These are phyloP conservation scores for Cosmopolites sordidus DNA, from an alignment of 2,888 invertebrate genomes.

Conservation along the genomic window DNA sequence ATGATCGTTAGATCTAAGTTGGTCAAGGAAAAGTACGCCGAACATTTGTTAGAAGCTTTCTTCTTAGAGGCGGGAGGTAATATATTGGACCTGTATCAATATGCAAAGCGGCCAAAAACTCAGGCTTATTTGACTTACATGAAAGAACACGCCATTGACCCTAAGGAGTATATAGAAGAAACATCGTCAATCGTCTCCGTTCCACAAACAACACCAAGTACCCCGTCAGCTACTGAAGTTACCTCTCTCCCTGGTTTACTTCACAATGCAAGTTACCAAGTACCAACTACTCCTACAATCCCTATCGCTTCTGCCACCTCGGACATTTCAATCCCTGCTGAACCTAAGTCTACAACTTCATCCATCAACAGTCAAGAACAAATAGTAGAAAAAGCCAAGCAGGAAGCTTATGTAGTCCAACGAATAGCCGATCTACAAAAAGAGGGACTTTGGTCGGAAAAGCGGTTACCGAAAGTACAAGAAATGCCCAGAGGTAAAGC, in stretches of 20 bases:
- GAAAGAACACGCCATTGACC: conserved; percentile 54
- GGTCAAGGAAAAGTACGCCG: conserved; percentile 69
- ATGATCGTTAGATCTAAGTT: conserved; percentile 65
- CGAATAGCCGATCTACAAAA: conserved; percentile 87
- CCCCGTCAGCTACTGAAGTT: conserved; percentile 42
- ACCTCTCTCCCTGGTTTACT: conserved; percentile 46
- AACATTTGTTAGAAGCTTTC: conserved; percentile 78
- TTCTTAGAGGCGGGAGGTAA: conserved; percentile 83
- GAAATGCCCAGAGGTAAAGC: conserved; percentile 77
- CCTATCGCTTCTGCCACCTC: conserved; percentile 5
- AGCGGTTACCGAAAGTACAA: conserved; percentile 84
- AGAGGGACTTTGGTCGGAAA: conserved; percentile 92
- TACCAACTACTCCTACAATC: conserved; percentile 29
- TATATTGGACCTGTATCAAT: conserved; percentile 81
- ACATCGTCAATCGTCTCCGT: conserved; percentile 40
- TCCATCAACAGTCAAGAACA: conserved; percentile 59
- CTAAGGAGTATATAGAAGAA: conserved; percentile 37
- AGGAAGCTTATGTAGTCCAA: conserved; percentile 92
- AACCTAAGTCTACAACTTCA: conserved; percentile 15
- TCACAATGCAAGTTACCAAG: conserved; percentile 28
- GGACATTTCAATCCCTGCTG: conserved; percentile 36
- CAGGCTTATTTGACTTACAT: conserved; percentile 71
- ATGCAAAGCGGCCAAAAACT: conserved; percentile 76
- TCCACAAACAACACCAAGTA: conserved; percentile 37
- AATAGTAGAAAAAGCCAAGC: conserved; percentile 81